Evolutionary conservation across 1,140 invertebrate genomes (phyloP), one percentile per base, ranked within the genome.

Genomic region (Lepidostoma basale): DNA sequence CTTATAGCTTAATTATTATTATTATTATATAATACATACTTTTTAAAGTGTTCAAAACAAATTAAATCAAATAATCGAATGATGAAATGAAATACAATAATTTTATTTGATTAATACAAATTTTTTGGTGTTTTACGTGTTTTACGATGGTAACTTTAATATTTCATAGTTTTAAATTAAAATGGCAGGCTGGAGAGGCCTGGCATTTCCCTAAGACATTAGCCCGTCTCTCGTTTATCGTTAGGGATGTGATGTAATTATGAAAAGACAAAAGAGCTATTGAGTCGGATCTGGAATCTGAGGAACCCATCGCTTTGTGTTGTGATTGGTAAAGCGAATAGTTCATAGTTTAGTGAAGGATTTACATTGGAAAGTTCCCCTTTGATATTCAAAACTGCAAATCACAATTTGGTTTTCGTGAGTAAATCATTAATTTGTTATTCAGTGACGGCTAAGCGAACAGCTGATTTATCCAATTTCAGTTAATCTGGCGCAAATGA

Each of bases 181-280:
- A n/a, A n/a, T n/a, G n/a, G 33, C 10, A n/a, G 33, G 14, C 33
- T 5, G 14, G 14, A 49, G 44, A 12, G 22, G 45, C 22, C 22
- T 1, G 45, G 18, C 22, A 49, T 22, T 23, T 49, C 45, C 45
- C 20, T 23, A n/a, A 49, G 45, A 8, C 22, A 10, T 12, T 8
- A n/a, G 45, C 6, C 20, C 25, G 23, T 49, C 45, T 23, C 25
- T 49, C 45, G 25, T 49, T 49, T 49, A 49, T 49, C 45, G 45
- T 49, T 49, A n/a, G 45, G 45, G 45, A 49, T 49, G 45, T 49
- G 45, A 49, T 23, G 45, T 49, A 49, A 49, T 49, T 49, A 49
- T 49, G 45, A 49, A 49, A 49, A 49, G 45, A 49, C 45, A 49
- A 49, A 49, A 49, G 45, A 23, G 22, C n/a, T 23, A 25, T 49